Conservation (phyloP, 2,113 vertebrate genomes). For the Podocnemis expansa region DNA sequence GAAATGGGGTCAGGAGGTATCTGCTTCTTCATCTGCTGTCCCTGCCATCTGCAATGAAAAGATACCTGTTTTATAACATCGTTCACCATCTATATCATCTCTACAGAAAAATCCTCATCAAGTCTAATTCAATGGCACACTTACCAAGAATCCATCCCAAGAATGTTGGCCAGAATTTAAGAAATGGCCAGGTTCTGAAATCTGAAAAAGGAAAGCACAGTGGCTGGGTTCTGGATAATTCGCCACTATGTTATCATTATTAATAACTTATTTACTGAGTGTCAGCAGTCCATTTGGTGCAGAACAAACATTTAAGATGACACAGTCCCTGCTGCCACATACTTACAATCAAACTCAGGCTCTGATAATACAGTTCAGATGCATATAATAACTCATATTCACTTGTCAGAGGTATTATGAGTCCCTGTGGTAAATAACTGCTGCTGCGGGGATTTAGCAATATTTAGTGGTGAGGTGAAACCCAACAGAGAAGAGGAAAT, state of each 20-base stretch:
- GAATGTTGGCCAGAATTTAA: conserved; percentile 2
- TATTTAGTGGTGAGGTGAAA: not conserved
- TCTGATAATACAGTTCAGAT: not conserved
- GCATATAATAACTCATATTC: not conserved
- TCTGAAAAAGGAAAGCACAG: conserved; percentile 35
- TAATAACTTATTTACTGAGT: not conserved
- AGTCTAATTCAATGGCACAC: not conserved
- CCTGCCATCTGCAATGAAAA: conserved; percentile 16
- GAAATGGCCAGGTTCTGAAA: conserved; percentile 21
- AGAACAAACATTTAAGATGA: not conserved
- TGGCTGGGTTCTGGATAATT: conserved; percentile 11
- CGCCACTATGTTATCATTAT: not conserved
- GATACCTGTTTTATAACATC: conserved; percentile 9
- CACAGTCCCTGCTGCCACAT: not conserved
- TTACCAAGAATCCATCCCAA: conserved; percentile 15
- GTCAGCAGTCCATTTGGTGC: not conserved
- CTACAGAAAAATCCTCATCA: not conserved
- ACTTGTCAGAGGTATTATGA: not conserved
- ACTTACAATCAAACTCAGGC: not conserved
- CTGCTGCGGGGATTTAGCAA: not conserved
- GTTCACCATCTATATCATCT: not conserved
- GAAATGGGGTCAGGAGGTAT: not conserved
- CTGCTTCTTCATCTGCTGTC: not conserved
- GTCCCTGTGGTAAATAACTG: not conserved
- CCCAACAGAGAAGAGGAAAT: not conserved